Evolutionary conservation across 2,797 vertebrate genomes (phyloP), one percentile per base, ranked within the genome.

Genomic region (Pseudochromis fuscus): DNA sequence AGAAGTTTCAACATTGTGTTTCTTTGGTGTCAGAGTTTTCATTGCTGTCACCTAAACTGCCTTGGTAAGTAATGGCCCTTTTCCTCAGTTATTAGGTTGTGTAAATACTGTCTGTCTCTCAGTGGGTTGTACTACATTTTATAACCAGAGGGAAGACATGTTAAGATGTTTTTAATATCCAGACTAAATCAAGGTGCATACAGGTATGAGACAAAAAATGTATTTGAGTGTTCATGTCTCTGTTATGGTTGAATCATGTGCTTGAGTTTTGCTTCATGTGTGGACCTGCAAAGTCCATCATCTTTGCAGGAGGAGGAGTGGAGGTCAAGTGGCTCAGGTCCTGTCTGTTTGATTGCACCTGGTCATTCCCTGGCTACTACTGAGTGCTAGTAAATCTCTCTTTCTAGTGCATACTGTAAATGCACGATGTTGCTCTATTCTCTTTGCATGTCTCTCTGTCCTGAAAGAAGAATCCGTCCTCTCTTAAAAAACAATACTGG

Each of bases 61-160:
- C 52, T 81, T 42, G 5, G 46, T 56, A 72, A 81, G 55, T 65
- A 37, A 75, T 52, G 33, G 3, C 27, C 56, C 45, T 38, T 64
- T 73, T 75, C 44, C 38, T 61, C 37, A 48, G 38, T 65, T 40
- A 25, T 65, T 64, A 49, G 35, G 23, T 53, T 79, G 56, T 50
- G 27, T 64, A 69, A 76, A 77, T 58, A 40, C 28, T 44, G 3
- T 65, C 27, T 19, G 19, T 51, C 27, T 70, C 61, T 70, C 27
- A 27, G 44, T 50, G 19, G 27, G 18, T 24, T 62, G 30, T 16
- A 12, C 25, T 59, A 13, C 13, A 15, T 18, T 49, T 74, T 21
- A 38, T 60, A 46, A 45, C 19, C 3, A 0, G 11, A 53, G 38
- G 49, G 44, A 56, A 56, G 46, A 15, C 18, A 21, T 51, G 35